phyloP scores from a whole-genome alignment of 2,888 invertebrate species.

The Lampropteryx suffumata region DNA sequence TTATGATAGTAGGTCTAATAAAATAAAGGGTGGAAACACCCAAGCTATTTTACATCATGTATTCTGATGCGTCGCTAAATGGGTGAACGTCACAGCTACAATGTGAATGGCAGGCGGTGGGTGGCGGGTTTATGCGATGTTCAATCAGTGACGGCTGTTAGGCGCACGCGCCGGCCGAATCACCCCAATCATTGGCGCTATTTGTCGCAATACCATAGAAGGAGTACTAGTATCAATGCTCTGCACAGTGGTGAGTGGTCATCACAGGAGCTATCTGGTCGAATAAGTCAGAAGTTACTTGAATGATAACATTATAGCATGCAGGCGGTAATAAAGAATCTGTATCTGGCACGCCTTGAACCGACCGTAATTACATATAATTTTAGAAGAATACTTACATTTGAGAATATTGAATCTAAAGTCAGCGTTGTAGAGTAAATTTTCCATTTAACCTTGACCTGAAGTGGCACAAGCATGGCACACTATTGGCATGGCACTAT shows the following conservation, averaged over 20 bases:
- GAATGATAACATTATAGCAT: too few species aligned
- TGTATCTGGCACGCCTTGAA: too few species aligned
- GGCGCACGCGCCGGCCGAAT: slow-evolving; percentile 70
- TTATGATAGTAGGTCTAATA: too few species aligned
- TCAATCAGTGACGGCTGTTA: slow-evolving; percentile 71
- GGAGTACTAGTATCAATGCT: slow-evolving; percentile 13
- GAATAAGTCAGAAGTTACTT: too few species aligned
- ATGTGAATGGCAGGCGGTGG: slow-evolving; percentile 65
- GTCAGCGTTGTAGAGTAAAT: not conserved
- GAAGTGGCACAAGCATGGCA: slow-evolving; percentile 2
- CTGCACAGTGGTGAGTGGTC: too few species aligned
- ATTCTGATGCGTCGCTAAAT: slow-evolving; percentile 14
- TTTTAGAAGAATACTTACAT: not conserved
- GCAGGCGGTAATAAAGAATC: too few species aligned
- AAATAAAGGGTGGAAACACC: not conserved
- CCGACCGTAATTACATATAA: too few species aligned
- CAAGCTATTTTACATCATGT: not conserved
- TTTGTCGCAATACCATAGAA: slow-evolving; percentile 53
- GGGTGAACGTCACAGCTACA: slow-evolving; percentile 37
- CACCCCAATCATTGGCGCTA: slow-evolving; percentile 63
- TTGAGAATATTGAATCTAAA: not conserved
- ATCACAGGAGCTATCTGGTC: too few species aligned
- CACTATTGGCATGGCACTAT: too few species aligned
- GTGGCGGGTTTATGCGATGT: slow-evolving; percentile 66
- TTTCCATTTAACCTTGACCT: not conserved